Conservation (phyloP, 2,888 invertebrate genomes). For the Drosophila recens region DNA sequence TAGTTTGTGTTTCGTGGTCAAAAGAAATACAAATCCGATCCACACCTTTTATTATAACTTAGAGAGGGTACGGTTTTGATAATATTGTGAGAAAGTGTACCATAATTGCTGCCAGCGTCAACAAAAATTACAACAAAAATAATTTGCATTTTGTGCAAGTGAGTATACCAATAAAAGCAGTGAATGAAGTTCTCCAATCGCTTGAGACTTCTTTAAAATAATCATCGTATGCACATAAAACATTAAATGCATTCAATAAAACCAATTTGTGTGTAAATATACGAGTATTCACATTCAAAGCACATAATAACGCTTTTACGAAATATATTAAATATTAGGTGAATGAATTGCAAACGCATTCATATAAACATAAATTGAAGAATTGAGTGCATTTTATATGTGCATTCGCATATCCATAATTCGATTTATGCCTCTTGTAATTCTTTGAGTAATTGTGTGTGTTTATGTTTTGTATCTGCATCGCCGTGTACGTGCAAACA, state of each 20-base stretch:
- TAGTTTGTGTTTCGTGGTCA: constrained; percentile 61
- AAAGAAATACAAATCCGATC: constrained; percentile 58
- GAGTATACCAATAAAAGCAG: constrained; percentile 36
- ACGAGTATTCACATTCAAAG: not conserved
- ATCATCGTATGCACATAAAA: constrained; percentile 6
- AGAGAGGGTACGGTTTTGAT: constrained; percentile 25
- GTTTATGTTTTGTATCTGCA: constrained; percentile 31
- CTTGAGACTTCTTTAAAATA: constrained; percentile 15
- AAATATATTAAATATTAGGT: constrained; percentile 4
- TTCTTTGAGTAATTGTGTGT: constrained; percentile 9
- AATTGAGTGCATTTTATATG: not conserved
- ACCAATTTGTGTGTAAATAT: not conserved
- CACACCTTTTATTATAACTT: constrained; percentile 46
- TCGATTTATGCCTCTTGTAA: constrained; percentile 13
- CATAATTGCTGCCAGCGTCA: constrained; percentile 12
- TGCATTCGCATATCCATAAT: constrained; percentile 8
- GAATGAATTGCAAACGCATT: constrained; percentile 2
- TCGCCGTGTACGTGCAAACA: constrained; percentile 12
- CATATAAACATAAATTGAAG: not conserved
- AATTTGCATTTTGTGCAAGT: constrained; percentile 43
- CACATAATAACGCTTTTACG: not conserved
- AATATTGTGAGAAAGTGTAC: constrained; percentile 25
- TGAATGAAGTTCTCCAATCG: constrained; percentile 29
- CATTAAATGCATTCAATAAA: not conserved
- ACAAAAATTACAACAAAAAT: constrained; percentile 12